A percentile compares a stretch with the other conserved stretches of the same genome.
phyloP scores from a whole-genome alignment of 2,888 invertebrate species.

The Sesamia inferens region DNA sequence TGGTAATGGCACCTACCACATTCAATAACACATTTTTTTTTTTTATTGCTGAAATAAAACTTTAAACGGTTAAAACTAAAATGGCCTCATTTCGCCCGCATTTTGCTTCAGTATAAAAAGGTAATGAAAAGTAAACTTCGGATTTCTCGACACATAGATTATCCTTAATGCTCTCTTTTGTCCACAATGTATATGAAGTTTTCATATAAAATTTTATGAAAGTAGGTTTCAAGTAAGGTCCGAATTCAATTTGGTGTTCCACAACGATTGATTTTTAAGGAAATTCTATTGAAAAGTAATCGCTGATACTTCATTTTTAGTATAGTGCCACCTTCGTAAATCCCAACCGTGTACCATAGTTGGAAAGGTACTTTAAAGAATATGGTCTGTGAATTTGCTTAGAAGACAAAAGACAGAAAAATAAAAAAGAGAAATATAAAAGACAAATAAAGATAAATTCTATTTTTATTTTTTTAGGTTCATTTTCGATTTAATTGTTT shows the following conservation, averaged over 20 bases:
- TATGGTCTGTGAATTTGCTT: background rate
- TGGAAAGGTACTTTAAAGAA: background rate
- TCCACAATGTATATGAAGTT: conserved; percentile 84
- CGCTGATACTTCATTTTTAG: conserved; percentile 21
- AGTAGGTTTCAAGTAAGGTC: conserved; percentile 74
- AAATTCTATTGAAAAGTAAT: conserved; percentile 31
- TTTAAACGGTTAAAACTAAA: conserved; percentile 65
- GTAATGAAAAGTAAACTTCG: conserved; percentile 84
- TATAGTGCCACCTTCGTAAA: conserved; percentile 4
- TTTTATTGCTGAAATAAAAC: conserved; percentile 40
- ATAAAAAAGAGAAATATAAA: too few species aligned
- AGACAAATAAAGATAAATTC: too few species aligned
- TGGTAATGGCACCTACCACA: background rate
- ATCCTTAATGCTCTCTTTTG: conserved; percentile 81
- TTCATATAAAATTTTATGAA: conserved; percentile 83
- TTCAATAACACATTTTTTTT: conserved; percentile 31
- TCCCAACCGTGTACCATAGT: background rate
- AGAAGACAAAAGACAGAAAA: background rate
- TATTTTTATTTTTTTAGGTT: background rate
- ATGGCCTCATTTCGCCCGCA: conserved; percentile 75
- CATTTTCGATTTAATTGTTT: background rate
- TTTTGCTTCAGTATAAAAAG: conserved; percentile 73
- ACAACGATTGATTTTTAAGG: conserved; percentile 52
- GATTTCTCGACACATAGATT: conserved; percentile 83
- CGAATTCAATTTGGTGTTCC: conserved; percentile 75